These are phyloP conservation scores for Sitta europaea DNA, from an alignment of 2,113 vertebrate genomes.

Conservation along the genomic window DNA sequence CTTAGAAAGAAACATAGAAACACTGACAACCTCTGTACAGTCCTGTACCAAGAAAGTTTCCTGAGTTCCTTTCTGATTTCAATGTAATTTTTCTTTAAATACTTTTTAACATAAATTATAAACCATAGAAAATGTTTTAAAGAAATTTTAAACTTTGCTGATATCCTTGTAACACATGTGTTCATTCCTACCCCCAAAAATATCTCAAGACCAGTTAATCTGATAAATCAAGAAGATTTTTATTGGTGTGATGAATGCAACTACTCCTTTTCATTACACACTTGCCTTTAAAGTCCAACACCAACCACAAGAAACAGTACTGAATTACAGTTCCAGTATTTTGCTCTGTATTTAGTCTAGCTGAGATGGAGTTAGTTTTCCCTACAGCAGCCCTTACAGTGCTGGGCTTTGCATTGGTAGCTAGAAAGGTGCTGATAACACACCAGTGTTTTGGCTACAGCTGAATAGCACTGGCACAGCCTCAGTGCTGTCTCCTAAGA, in stretches of 20 bases:
- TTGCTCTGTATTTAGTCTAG: neutral
- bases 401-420: neutral
- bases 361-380: neutral
- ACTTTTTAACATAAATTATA: neutral
- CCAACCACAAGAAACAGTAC: neutral
- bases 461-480: neutral
- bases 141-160: neutral
- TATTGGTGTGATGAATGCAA: neutral
- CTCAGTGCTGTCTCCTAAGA: neutral
- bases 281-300: neutral
- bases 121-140: neutral
- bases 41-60: neutral
- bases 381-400: neutral
- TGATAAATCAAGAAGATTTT: neutral
- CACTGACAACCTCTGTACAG: neutral
- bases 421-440: neutral
- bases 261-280: neutral
- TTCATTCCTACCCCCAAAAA: neutral
- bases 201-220: neutral
- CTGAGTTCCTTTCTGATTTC: neutral
- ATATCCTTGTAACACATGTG: neutral
- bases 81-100: neutral
- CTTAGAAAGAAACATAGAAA: conserved; percentile 68
- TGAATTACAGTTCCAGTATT: neutral
- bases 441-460: neutral